A percentile compares a stretch with the other conserved stretches of the same genome.
Conservation (phyloP, 2,113 vertebrate species). For the Pangasianodon gigas region DNA sequence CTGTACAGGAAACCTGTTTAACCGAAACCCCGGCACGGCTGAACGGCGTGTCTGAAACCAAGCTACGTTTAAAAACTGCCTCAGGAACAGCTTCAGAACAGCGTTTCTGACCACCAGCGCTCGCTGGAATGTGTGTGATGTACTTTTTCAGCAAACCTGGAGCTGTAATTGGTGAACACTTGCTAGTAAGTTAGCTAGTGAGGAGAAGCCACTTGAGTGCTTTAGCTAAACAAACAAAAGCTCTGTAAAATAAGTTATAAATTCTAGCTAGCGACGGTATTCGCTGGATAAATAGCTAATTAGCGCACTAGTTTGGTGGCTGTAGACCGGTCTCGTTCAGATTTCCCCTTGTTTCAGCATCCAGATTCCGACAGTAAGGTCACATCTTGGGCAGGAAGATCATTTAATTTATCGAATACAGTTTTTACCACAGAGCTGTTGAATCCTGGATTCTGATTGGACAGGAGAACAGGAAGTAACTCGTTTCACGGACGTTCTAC, state of each 20-base stretch:
- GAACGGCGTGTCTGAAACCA: background rate
- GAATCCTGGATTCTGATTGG: background rate
- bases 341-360: too few species aligned
- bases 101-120: background rate
- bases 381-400: background rate
- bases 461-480: background rate
- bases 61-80: background rate
- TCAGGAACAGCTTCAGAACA: background rate
- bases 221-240: too few species aligned
- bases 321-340: too few species aligned
- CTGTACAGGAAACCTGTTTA: background rate
- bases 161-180: too few species aligned
- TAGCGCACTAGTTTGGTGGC: too few species aligned
- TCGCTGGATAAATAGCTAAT: too few species aligned
- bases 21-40: background rate
- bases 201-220: too few species aligned
- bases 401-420: too few species aligned
- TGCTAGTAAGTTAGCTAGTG: too few species aligned
- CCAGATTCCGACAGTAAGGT: background rate
- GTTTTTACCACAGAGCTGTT: background rate
- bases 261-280: too few species aligned
- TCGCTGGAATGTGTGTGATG: background rate
- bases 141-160: too few species aligned
- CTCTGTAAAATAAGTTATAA: too few species aligned
- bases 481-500: background rate